Evolutionary conservation across 2,797 vertebrate species (phyloP).

Genomic region (Potorous gilbertii): DNA sequence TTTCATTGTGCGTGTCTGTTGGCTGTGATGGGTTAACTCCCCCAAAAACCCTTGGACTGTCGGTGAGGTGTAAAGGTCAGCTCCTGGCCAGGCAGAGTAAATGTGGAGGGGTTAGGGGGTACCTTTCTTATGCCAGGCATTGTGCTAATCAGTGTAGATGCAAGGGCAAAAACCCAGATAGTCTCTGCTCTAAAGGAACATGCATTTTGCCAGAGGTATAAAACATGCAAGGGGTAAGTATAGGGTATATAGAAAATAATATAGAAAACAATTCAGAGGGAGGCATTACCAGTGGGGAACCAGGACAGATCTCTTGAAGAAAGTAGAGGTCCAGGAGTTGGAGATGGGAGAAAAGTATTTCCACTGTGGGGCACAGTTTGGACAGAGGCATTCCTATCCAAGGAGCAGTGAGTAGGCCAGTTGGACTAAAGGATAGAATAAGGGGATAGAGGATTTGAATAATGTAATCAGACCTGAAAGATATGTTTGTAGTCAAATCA

Average conservation of each 20-base stretch:
- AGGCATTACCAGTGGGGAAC: not conserved
- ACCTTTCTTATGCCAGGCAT: slow-evolving; percentile 11
- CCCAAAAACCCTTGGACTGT: not conserved
- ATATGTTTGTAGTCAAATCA: not conserved
- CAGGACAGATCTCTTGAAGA: not conserved
- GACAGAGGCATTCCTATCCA: not conserved
- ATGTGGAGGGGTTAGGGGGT: not conserved
- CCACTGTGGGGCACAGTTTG: not conserved
- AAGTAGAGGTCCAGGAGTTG: not conserved
- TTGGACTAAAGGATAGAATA: not conserved
- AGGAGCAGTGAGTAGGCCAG: not conserved
- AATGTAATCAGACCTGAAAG: not conserved
- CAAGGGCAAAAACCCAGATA: not conserved
- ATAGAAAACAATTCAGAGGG: not conserved
- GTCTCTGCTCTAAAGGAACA: not conserved
- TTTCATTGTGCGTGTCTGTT: not conserved
- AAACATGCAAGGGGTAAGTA: not conserved
- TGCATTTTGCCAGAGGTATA: not conserved
- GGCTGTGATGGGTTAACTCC: not conserved
- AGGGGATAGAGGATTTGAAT: no score
- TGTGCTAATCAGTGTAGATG: not conserved
- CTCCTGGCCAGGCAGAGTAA: not conserved
- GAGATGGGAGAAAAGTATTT: no score
- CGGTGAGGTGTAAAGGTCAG: not conserved
- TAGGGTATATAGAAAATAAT: not conserved